These are phyloP conservation scores for Mionectes olivaceus DNA, from an alignment of 2,797 vertebrate species.

Conservation along the genomic window DNA sequence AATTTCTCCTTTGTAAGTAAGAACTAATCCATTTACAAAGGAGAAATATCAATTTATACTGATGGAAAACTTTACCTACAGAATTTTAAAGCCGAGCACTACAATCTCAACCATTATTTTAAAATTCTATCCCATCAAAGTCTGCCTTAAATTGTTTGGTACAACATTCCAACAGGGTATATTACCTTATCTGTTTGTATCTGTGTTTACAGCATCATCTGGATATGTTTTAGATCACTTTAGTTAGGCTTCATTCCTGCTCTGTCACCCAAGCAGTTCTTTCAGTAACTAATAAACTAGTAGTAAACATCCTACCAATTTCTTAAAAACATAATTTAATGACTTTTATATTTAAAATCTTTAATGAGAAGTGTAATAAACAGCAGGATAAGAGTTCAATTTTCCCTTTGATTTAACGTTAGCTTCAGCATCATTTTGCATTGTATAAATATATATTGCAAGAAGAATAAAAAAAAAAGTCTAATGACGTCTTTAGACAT, in stretches of 20 bases:
- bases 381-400: not conserved
- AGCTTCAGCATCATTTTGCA: not conserved
- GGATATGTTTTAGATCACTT: not conserved
- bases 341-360: conserved; percentile 5
- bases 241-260: not conserved
- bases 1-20: conserved; percentile 21
- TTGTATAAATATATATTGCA: not conserved
- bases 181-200: not conserved
- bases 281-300: conserved; percentile 4
- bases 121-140: not conserved
- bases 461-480: not conserved
- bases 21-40: not conserved
- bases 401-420: not conserved
- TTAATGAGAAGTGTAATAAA: not conserved
- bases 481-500: conserved; percentile 39
- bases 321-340: not conserved
- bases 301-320: not conserved
- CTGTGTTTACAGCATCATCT: not conserved
- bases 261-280: not conserved
- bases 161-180: not conserved
- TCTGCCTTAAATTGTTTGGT: not conserved
- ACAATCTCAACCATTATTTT: not conserved
- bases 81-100: not conserved
- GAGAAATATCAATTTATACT: not conserved
- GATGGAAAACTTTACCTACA: not conserved